These are phyloP conservation scores for Amphimallon solstitiale DNA, from an alignment of 2,888 invertebrate species.

Conservation along the genomic window DNA sequence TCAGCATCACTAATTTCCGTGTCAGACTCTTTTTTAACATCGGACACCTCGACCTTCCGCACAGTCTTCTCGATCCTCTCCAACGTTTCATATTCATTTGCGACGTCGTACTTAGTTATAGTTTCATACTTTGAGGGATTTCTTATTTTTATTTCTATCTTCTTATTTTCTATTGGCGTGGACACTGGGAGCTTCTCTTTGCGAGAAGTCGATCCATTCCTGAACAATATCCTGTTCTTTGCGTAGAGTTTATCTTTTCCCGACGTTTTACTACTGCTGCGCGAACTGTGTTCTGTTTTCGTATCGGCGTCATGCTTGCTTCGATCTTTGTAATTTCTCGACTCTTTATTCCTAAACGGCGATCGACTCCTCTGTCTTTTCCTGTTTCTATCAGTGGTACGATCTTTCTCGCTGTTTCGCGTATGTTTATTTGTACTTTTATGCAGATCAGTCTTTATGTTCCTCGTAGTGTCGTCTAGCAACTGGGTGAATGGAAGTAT, in stretches of 20 bases:
- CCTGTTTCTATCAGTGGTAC: slow-evolving; percentile 13
- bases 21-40: slow-evolving; percentile 36
- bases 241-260: slow-evolving; percentile 22
- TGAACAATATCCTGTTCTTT: slow-evolving; percentile 29
- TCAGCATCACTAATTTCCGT: slow-evolving; percentile 49
- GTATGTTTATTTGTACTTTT: slow-evolving; percentile 24
- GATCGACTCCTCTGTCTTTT: slow-evolving; percentile 30
- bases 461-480: slow-evolving; percentile 37
- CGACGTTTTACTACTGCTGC: slow-evolving; percentile 30
- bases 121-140: slow-evolving; percentile 58
- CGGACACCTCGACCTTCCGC: slow-evolving; percentile 50
- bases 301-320: slow-evolving; percentile 7
- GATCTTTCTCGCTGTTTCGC: slow-evolving; percentile 13
- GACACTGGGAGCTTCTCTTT: slow-evolving; percentile 42
- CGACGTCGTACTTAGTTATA: slow-evolving; percentile 38
- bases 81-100: slow-evolving; percentile 34
- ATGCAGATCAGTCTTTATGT: slow-evolving; percentile 25
- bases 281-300: slow-evolving; percentile 4
- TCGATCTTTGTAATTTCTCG: slow-evolving; percentile 5
- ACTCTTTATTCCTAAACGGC: slow-evolving; percentile 20
- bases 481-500: slow-evolving; percentile 45
- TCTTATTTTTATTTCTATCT: slow-evolving; percentile 60
- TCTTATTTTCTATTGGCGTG: slow-evolving; percentile 51
- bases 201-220: slow-evolving; percentile 16
- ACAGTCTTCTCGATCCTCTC: slow-evolving; percentile 36